These are phyloP conservation scores for Phoxinus dragarum DNA, from an alignment of 2,797 vertebrate species.

Conservation along the genomic window DNA sequence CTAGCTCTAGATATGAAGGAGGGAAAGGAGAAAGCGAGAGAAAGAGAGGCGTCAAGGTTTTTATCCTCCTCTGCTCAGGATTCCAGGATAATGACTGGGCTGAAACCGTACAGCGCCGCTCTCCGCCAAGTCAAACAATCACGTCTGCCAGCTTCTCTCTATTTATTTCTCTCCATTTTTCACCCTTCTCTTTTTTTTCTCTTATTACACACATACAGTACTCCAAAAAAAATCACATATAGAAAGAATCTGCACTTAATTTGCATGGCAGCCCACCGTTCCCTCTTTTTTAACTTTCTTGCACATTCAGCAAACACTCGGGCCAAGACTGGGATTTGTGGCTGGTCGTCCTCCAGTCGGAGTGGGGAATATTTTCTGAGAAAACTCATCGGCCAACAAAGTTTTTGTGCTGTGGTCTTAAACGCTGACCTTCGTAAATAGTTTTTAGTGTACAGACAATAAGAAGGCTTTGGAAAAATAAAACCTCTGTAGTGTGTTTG, in stretches of 20 bases:
- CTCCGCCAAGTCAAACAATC: constrained; percentile 81
- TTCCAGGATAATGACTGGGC: constrained; percentile 82
- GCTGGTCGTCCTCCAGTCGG: constrained; percentile 68
- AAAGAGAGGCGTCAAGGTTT: constrained; percentile 62
- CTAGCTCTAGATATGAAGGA: constrained; percentile 39
- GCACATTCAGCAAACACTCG: constrained; percentile 76
- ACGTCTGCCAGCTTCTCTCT: constrained; percentile 73
- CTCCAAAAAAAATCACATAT: constrained; percentile 64
- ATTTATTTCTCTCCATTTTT: constrained; percentile 82
- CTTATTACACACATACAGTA: constrained; percentile 60
- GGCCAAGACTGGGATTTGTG: constrained; percentile 75
- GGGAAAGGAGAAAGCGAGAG: constrained; percentile 53
- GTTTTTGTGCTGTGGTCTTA: constrained; percentile 64
- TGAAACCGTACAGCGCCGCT: constrained; percentile 71
- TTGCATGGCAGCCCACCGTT: constrained; percentile 69
- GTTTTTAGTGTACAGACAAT: constrained; percentile 57
- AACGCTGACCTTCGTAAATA: constrained; percentile 67
- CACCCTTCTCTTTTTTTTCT: constrained; percentile 68
- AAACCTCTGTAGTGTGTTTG: constrained; percentile 32
- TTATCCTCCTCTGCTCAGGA: constrained; percentile 71
- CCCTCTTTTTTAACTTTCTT: constrained; percentile 61
- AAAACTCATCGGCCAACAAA: constrained; percentile 70
- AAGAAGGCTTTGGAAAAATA: constrained; percentile 32
- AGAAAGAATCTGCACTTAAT: constrained; percentile 77
- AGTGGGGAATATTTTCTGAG: constrained; percentile 74